Base-by-base conservation (phyloP, 2,888 invertebrate genomes). In the Cantharis rufa region DNA sequence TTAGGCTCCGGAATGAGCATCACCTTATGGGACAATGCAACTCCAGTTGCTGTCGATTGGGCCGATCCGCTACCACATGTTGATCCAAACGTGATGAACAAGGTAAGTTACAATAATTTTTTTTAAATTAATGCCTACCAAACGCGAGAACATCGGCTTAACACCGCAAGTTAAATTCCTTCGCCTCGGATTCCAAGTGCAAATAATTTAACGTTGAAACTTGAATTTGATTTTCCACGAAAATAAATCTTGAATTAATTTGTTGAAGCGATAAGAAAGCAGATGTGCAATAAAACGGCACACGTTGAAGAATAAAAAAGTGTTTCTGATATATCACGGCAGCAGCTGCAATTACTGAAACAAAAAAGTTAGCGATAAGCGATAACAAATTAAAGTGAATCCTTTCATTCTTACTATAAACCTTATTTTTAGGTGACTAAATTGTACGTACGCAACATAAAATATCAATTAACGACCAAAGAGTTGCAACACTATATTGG, bases 61-160 rank as follows among this genome's bases (percentile, higher is more conserved):
- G 96, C 96, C 0, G 94, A 95, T 84, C 95, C 96, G 0, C 93
- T 95, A 84, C 93, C 91, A 48, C 90, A 94, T 64, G 90, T 95
- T 0, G 94, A 94, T 82, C 93, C 93, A 18, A 92, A 90, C 11
- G 89, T 92, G 48, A 94, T 96, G 95, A 87, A 88, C 75, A 89
- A 88, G 86, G 93, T 93, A 87, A 88, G 88, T 21, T 16, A n/a
- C 3, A n/a, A 4, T 21, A 24, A 24, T 24, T 21, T 21, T 64
- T 64, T 10, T 18, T 18, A 48, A 5, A 48, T 28, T 13, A 48
- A 48, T n/a, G n/a, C n/a, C 13, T n/a, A n/a, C n/a, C 48, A n/a
- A 48, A 5, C 48, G n/a, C 2, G 2, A 48, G n/a, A 48, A 48
- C 48, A 7, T n/a, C 48, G n/a, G n/a, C 2, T 7, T 3, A 48